Percentiles rank a stretch among this genome's conserved stretches.
phyloP scores from a whole-genome alignment of 37 sponge, comb jelly and placozoan species.

The Ephydatia muelleri region DNA sequence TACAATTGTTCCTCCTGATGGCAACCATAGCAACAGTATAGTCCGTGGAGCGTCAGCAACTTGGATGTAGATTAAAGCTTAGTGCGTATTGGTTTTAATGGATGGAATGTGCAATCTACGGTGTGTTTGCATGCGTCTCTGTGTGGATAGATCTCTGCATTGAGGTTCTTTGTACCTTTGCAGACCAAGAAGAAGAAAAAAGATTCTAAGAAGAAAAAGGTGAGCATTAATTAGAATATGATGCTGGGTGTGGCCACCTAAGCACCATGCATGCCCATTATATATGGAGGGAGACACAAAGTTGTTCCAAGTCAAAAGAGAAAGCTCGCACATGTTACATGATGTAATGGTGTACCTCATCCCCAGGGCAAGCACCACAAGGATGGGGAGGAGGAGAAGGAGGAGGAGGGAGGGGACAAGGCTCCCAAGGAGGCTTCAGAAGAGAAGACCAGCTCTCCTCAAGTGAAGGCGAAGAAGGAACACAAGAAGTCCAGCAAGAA shows the following conservation, averaged over 20 bases:
- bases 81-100: no score
- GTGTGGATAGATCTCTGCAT: no score
- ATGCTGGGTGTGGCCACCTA: constrained; percentile 33
- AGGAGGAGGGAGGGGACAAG: constrained; percentile 2
- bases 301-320: no score
- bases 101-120: no score
- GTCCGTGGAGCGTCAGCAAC: no score
- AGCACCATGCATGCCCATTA: no score
- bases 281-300: no score
- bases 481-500: constrained; percentile 41
- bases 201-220: constrained; percentile 44
- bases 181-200: constrained; percentile 49
- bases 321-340: neutral
- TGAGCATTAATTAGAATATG: constrained; percentile 38
- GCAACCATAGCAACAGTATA: neutral
- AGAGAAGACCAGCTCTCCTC: neutral
- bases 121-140: neutral
- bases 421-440: neutral
- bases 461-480: constrained; percentile 2
- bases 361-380: neutral
- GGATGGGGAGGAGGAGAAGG: constrained; percentile 35
- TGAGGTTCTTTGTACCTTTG: neutral
- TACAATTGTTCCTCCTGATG: constrained; percentile 3
- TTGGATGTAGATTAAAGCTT: no score
- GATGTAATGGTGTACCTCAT: neutral